Evolutionary conservation across 2,888 invertebrate species (phyloP).

Genomic region (Dilophus febrilis): DNA sequence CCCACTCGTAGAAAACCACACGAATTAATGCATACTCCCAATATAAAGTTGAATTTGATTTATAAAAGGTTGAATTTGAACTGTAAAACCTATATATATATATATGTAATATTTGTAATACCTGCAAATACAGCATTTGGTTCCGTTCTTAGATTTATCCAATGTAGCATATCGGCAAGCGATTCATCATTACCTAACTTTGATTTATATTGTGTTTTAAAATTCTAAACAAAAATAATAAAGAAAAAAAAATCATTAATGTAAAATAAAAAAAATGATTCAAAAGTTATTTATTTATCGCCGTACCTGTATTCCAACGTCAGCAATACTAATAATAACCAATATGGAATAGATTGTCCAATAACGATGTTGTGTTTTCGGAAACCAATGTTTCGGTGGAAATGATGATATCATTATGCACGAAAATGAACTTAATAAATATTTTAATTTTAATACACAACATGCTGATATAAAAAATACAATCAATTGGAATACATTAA

Average conservation of each 20-base stretch:
- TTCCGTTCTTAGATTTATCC: slow-evolving; percentile 50
- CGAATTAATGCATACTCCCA: no score
- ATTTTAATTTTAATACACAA: slow-evolving; percentile 59
- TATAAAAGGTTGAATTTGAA: no score
- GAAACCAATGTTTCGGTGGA: slow-evolving; percentile 39
- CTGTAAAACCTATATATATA: no score
- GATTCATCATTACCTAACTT: slow-evolving; percentile 55
- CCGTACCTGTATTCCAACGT: slow-evolving; percentile 25
- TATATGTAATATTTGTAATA: slow-evolving; percentile 4
- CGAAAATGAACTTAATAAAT: slow-evolving; percentile 61
- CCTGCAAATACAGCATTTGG: slow-evolving; percentile 54
- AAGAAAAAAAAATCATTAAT: slow-evolving; percentile 12
- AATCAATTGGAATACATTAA: slow-evolving; percentile 50
- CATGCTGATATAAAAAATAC: slow-evolving; percentile 58
- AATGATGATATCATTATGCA: slow-evolving; percentile 54
- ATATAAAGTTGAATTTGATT: no score
- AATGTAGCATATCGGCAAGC: slow-evolving; percentile 58
- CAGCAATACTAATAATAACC: slow-evolving; percentile 31
- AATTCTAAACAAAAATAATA: slow-evolving; percentile 17
- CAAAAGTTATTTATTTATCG: no score
- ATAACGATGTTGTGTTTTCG: slow-evolving; percentile 27
- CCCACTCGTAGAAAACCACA: no score
- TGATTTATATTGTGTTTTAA: slow-evolving; percentile 27
- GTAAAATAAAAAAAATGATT: no score
- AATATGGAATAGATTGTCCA: slow-evolving; percentile 30